Evolutionary conservation across 2,888 invertebrate species (phyloP).

Genomic region (Ectemnius continuus): DNA sequence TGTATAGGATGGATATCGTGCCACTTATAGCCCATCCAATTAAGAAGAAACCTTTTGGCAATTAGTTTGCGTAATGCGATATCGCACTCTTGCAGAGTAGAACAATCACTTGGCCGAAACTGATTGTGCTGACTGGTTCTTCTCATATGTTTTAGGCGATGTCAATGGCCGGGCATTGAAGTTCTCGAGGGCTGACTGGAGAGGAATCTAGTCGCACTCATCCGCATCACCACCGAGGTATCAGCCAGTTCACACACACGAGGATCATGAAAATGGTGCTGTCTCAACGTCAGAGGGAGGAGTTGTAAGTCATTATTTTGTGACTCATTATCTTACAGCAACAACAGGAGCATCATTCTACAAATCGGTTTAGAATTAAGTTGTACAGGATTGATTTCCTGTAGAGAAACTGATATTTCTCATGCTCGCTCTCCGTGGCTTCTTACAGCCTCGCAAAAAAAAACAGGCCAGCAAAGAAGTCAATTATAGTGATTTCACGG

Average conservation of each 20-base stretch:
- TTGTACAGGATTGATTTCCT: no score
- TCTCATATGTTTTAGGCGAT: conserved; percentile 55
- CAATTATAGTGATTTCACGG: no score
- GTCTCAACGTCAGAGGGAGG: conserved; percentile 99
- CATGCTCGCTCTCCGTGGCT: no score
- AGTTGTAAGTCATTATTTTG: conserved; percentile 89
- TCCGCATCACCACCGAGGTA: conserved; percentile 66
- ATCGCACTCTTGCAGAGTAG: neutral
- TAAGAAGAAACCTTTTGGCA: neutral
- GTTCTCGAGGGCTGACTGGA: conserved; percentile 67
- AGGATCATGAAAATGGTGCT: conserved; percentile 98
- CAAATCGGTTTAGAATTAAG: no score
- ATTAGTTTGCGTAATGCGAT: no score
- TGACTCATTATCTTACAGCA: no score
- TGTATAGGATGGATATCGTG: neutral
- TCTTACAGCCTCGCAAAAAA: no score
- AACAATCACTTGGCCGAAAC: neutral
- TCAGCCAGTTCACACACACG: conserved; percentile 73
- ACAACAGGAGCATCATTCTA: no score
- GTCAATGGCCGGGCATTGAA: conserved; percentile 69
- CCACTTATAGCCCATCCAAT: neutral
- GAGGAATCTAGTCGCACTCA: conserved; percentile 70
- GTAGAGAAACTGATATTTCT: no score
- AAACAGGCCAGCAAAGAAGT: no score
- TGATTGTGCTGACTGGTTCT: neutral